phyloP scores from a whole-genome alignment of 2,113 vertebrate species.

The Nothoprocta pentlandii region DNA sequence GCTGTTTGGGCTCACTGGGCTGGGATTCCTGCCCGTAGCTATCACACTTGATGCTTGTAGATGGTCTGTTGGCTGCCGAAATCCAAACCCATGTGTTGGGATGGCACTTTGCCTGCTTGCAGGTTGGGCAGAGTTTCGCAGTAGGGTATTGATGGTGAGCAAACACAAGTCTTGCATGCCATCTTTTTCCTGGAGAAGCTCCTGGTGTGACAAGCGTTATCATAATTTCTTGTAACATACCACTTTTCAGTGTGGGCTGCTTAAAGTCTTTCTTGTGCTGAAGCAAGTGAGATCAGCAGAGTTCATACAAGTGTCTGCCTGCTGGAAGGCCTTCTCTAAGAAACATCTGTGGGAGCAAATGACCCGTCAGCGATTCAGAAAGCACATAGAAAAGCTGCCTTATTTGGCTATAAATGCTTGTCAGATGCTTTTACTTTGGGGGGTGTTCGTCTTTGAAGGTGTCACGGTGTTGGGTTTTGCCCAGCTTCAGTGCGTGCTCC shows the following conservation, averaged over 20 bases:
- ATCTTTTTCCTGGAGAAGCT: constrained; percentile 65
- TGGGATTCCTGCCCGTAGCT: constrained; percentile 69
- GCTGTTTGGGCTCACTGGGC: constrained; percentile 54
- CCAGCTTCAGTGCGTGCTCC: neutral
- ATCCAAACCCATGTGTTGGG: constrained; percentile 62
- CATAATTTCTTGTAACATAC: neutral
- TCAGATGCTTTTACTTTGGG: neutral
- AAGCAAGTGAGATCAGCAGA: neutral
- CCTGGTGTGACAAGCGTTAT: constrained; percentile 26
- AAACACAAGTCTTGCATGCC: constrained; percentile 47
- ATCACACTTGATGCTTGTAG: constrained; percentile 68
- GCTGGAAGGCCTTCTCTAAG: neutral
- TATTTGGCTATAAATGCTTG: neutral
- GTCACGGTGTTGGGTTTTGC: neutral
- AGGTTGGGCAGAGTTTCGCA: constrained; percentile 65
- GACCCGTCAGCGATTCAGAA: neutral
- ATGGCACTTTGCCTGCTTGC: constrained; percentile 67
- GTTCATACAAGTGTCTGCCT: neutral
- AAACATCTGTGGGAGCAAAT: neutral
- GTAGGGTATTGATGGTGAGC: constrained; percentile 44
- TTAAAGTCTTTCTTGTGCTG: neutral
- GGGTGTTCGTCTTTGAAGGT: neutral
- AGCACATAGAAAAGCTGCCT: neutral
- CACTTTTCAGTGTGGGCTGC: neutral
- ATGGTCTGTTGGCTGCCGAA: constrained; percentile 75